phyloP scores from a whole-genome alignment of 2,113 vertebrate species.

The Erythrocebus patas region DNA sequence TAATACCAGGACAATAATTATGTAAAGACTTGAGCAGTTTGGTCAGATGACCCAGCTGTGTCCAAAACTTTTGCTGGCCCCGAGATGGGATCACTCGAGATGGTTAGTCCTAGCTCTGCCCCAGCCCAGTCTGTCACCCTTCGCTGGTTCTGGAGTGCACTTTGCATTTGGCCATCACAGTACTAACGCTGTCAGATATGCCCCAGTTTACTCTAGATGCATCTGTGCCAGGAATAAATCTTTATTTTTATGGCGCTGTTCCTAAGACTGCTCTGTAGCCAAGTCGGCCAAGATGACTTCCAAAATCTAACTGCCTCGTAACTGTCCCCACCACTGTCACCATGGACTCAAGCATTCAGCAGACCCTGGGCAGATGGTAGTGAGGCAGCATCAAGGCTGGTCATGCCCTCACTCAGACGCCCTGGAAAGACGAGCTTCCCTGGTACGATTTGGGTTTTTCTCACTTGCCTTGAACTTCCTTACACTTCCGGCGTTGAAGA shows the following conservation, averaged over 20 bases:
- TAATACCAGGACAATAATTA: neutral
- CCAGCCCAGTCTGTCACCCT: too few species aligned
- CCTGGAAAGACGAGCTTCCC: neutral
- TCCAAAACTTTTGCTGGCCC: neutral
- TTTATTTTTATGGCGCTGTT: neutral
- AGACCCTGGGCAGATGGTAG: neutral
- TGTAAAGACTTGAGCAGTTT: neutral
- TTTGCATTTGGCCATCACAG: neutral
- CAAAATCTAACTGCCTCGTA: accelerated
- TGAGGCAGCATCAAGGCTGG: too few species aligned
- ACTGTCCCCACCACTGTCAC: neutral
- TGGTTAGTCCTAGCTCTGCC: too few species aligned
- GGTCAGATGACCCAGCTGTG: neutral
- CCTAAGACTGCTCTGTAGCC: neutral
- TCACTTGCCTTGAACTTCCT: too few species aligned
- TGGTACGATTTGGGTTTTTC: accelerated
- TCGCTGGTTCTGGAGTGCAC: accelerated
- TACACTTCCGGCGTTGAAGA: accelerated
- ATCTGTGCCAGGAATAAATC: neutral
- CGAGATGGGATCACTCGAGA: accelerated
- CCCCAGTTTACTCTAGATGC: neutral
- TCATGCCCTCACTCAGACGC: accelerated
- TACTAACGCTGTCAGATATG: neutral
- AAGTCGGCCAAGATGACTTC: neutral
- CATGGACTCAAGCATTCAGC: accelerated